Conservation (phyloP, 2,888 invertebrate species). For the Orthonevra nobilis region DNA sequence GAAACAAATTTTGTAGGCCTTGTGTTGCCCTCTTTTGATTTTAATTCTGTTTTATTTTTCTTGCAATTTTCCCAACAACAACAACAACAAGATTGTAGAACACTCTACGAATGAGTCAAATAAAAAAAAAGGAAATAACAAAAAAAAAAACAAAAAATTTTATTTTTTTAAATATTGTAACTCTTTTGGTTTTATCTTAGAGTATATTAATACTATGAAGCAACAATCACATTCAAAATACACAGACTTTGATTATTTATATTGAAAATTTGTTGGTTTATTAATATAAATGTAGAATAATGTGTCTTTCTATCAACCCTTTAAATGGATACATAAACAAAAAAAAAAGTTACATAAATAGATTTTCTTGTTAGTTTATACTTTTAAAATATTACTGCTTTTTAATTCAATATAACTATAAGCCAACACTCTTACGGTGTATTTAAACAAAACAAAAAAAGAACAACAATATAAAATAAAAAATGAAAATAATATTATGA, state of each 20-base stretch:
- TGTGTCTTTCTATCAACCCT: conserved; percentile 41
- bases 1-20: background rate
- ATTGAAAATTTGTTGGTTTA: conserved; percentile 38
- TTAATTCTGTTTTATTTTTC: conserved; percentile 5
- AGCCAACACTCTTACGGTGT: no score
- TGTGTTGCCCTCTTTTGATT: conserved; percentile 9
- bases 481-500: no score
- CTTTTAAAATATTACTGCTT: no score
- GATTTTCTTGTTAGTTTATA: no score
- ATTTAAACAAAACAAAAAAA: no score
- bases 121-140: conserved; percentile 5
- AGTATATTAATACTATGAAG: conserved; percentile 13
- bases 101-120: conserved; percentile 15
- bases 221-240: conserved; percentile 31
- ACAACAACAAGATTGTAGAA: background rate
- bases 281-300: conserved; percentile 48
- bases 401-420: no score
- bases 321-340: conserved; percentile 32
- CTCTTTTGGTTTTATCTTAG: conserved; percentile 3
- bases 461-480: no score
- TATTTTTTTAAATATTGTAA: conserved; percentile 14
- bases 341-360: no score
- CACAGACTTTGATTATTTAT: conserved; percentile 40
- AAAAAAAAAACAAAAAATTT: no score
- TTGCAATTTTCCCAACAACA: no score